A percentile compares a stretch with the other conserved stretches of the same genome.
Conservation (phyloP, 1,140 invertebrate species). For the Rhagoletis zephyria region DNA sequence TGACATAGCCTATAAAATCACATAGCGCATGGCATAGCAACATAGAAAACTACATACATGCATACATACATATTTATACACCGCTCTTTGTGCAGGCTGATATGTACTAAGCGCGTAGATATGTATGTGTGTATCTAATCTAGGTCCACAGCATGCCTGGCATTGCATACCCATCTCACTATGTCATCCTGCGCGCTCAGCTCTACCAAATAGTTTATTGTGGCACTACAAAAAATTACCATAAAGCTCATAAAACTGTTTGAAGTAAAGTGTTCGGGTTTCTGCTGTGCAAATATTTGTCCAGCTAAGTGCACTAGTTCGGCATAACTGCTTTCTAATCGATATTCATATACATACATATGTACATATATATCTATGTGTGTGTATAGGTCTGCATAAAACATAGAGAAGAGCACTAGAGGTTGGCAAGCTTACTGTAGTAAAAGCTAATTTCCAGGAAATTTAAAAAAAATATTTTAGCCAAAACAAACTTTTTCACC, state of each 20-base stretch:
- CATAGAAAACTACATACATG: not conserved
- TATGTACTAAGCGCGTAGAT: too few species aligned
- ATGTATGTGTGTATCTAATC: too few species aligned
- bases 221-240: slow-evolving; percentile 30
- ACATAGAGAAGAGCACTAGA: too few species aligned
- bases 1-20: not conserved
- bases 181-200: not conserved
- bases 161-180: not conserved
- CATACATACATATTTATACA: not conserved
- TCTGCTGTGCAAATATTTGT: slow-evolving; percentile 23
- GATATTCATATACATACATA: too few species aligned
- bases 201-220: not conserved
- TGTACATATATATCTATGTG: too few species aligned
- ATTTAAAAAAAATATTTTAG: too few species aligned
- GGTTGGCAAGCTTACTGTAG: too few species aligned
- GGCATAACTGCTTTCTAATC: not conserved
- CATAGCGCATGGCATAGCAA: not conserved
- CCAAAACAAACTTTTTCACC: too few species aligned
- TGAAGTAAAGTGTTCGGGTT: slow-evolving; percentile 16
- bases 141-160: too few species aligned
- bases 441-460: too few species aligned
- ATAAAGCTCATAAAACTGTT: slow-evolving; percentile 12
- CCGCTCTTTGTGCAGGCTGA: too few species aligned
- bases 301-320: not conserved
- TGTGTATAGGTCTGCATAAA: too few species aligned